phyloP scores from a whole-genome alignment of 2,113 vertebrate genomes.

The Phalacrocorax pelagicus region DNA sequence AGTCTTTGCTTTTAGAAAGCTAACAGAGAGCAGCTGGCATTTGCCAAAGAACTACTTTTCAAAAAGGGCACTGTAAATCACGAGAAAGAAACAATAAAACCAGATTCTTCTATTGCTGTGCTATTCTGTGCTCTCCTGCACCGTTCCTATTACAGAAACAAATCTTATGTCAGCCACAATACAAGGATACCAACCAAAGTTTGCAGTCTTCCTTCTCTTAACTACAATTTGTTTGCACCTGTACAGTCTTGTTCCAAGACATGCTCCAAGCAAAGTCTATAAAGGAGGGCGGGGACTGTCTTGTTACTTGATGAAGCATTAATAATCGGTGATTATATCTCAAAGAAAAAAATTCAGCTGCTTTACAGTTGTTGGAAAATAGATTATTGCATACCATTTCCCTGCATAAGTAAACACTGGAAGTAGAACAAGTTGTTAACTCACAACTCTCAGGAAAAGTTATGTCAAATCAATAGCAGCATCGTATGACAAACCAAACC shows the following conservation, averaged over 20 bases:
- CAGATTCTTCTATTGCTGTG: constrained; percentile 11
- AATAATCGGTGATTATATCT: constrained; percentile 50
- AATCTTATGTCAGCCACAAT: constrained; percentile 49
- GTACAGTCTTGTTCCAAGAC: constrained; percentile 71
- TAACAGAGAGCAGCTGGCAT: constrained; percentile 49
- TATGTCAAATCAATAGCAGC: background rate
- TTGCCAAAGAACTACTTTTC: constrained; percentile 44
- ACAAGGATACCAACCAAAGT: constrained; percentile 14
- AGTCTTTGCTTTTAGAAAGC: constrained; percentile 26
- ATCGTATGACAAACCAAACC: background rate
- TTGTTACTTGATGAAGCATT: constrained; percentile 66
- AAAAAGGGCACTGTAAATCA: constrained; percentile 29
- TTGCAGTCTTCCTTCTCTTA: constrained; percentile 43
- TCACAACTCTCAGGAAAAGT: background rate
- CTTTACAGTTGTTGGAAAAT: constrained; percentile 37
- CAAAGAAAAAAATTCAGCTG: constrained; percentile 25
- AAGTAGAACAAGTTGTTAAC: background rate
- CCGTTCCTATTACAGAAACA: constrained; percentile 11
- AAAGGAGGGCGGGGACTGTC: constrained; percentile 62
- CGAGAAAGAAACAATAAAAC: background rate
- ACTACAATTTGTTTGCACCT: constrained; percentile 68
- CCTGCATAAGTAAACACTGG: constrained; percentile 1
- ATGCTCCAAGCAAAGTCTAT: constrained; percentile 65
- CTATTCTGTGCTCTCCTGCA: background rate
- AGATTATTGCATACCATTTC: background rate